Percentiles rank a stretch among this genome's conserved stretches.
Evolutionary conservation across 2,113 vertebrate genomes (phyloP).

Genomic region (Mirza zaza): DNA sequence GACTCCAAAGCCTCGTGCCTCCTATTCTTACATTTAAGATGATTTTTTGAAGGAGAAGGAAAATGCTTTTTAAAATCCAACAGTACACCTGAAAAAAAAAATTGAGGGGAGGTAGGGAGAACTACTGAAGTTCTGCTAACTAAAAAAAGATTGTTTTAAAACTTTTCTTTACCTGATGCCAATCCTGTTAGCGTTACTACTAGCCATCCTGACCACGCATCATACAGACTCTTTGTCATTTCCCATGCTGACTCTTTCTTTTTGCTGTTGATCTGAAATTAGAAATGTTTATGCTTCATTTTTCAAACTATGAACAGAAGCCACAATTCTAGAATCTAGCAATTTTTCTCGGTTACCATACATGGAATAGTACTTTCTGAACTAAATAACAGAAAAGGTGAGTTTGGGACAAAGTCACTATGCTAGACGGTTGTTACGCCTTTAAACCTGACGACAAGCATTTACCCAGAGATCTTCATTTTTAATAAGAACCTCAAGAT

Average conservation of each 20-base stretch:
- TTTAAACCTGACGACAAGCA: not conserved
- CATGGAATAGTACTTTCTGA: not conserved
- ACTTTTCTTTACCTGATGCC: constrained; percentile 91
- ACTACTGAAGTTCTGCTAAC: not conserved
- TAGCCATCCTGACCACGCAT: constrained; percentile 99
- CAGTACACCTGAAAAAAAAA: not conserved
- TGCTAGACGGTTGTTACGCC: not conserved
- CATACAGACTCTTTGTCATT: constrained; percentile 97
- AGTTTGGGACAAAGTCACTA: not conserved
- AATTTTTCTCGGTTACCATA: constrained; percentile 4
- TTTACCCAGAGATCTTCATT: not conserved
- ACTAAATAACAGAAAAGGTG: not conserved
- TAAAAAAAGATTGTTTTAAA: not conserved
- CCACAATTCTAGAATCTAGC: not conserved
- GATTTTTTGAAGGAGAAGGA: not conserved
- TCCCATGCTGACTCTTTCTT: constrained; percentile 99
- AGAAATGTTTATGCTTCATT: constrained; percentile 70
- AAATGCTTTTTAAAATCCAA: constrained; percentile 24
- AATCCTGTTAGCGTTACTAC: constrained; percentile 97
- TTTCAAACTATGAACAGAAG: constrained; percentile 50
- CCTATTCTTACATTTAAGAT: not conserved
- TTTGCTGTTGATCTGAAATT: constrained; percentile 96
- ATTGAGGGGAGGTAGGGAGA: not conserved
- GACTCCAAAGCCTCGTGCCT: not conserved
- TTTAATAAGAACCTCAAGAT: constrained; percentile 8